These are phyloP conservation scores for Pseudoips prasinana DNA, from an alignment of 2,888 invertebrate species.

Conservation along the genomic window DNA sequence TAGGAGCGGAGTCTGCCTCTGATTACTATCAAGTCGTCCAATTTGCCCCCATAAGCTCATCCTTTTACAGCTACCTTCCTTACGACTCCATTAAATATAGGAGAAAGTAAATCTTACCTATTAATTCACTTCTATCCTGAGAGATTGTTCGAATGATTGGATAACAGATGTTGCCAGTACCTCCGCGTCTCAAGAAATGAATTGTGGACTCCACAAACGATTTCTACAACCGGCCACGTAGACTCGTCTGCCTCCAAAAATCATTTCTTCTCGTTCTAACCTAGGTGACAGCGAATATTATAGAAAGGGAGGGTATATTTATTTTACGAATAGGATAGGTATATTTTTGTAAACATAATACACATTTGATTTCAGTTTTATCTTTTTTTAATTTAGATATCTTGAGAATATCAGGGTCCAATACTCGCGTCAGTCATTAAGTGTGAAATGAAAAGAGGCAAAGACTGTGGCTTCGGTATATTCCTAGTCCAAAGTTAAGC, in stretches of 20 bases:
- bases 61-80: constrained; percentile 87
- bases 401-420: constrained; percentile 42
- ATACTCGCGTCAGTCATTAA: constrained; percentile 65
- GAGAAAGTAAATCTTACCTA: constrained; percentile 52
- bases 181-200: constrained; percentile 24
- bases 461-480: constrained; percentile 35
- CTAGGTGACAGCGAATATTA: constrained; percentile 28
- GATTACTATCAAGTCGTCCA: constrained; percentile 86
- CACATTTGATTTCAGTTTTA: constrained; percentile 40
- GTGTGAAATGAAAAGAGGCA: constrained; percentile 34
- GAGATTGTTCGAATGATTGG: constrained; percentile 53
- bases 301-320: constrained; percentile 39
- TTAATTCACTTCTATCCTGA: constrained; percentile 31
- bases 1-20: constrained; percentile 88
- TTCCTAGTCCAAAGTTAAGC: constrained; percentile 28
- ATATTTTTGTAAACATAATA: constrained; percentile 62
- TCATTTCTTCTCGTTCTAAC: constrained; percentile 31
- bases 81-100: constrained; percentile 78
- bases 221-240: constrained; percentile 73
- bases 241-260: constrained; percentile 45
- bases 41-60: constrained; percentile 86
- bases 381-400: constrained; percentile 23
- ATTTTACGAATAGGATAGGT: constrained; percentile 51
- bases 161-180: constrained; percentile 22
- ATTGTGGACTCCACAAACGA: constrained; percentile 37